Evolutionary conservation across 2,888 invertebrate genomes (phyloP), one percentile per base, ranked within the genome.

Genomic region (Chouioia cunea): DNA sequence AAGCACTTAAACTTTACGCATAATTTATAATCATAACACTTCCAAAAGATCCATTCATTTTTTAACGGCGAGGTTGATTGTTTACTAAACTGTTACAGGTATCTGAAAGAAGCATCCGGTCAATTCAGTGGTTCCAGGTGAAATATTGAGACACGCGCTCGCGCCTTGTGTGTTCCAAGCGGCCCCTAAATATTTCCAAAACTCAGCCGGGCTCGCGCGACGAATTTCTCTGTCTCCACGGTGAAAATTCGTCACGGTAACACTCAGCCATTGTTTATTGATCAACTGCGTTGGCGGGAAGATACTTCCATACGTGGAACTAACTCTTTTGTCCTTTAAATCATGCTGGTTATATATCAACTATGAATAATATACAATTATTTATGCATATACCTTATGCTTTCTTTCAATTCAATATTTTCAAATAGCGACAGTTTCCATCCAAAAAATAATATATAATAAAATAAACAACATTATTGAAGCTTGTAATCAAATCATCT

Each of bases 121-220:
- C 36, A 36, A 36, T 36, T 36, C 36, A 36, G 36, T n/a, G 44
- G 14, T 20, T 47, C 22, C 23, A 71, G 75, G 74, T 77, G 78
- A 77, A 80, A 82, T 81, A 82, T 82, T 81, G 79, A 80, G 80
- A 82, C 82, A 80, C 79, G 77, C 78, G 78, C 71, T 76, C 75
- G 65, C 73, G 73, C 76, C 75, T 71, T 46, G 44, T 36, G 36
- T 10, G 36, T n/a, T 2, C 62, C 72, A 65, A 36, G 6, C 66
- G 72, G 75, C 79, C 71, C 67, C 75, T 36, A 80, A 82, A 80
- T 83, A 82, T 83, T 84, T 83, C 79, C 82, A 81, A 83, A 83
- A 83, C 82, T 81, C 77, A 47, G 72, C 23, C 52, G 43, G 66
- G 75, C 70, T 53, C 65, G 80, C 79, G 77, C 81, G 77, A 81